phyloP scores from a whole-genome alignment of 2,888 invertebrate species.

The Microplitis deprimator region DNA sequence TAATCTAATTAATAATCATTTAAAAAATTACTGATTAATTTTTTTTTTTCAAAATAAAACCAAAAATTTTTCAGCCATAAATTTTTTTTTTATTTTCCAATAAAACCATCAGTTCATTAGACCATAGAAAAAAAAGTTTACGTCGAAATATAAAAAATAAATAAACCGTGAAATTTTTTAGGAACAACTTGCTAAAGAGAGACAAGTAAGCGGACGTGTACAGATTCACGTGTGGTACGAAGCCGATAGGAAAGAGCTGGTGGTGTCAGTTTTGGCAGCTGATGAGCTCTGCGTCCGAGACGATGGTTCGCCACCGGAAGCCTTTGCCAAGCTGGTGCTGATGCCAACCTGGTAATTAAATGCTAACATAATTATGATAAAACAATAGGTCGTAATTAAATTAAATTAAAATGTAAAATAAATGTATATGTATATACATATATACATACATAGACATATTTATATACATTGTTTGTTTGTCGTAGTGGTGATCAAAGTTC shows the following conservation, averaged over 20 bases:
- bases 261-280: conserved; percentile 88
- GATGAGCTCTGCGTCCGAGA: conserved; percentile 87
- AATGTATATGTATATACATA: background rate
- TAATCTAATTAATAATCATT: no score
- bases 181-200: conserved; percentile 83
- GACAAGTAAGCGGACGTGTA: conserved; percentile 83
- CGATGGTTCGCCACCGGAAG: conserved; percentile 86
- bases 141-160: conserved; percentile 30
- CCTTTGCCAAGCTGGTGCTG: conserved; percentile 86
- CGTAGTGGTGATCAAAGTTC: conserved; percentile 82
- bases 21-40: no score
- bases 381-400: background rate
- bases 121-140: background rate
- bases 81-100: no score
- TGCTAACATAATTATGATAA: conserved; percentile 9
- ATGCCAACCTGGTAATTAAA: conserved; percentile 83
- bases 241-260: conserved; percentile 85
- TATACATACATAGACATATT: conserved; percentile 1
- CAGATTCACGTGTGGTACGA: conserved; percentile 94
- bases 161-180: conserved; percentile 65
- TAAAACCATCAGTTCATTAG: no score
- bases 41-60: no score
- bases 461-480: conserved; percentile 36
- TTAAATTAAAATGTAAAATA: background rate
- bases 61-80: no score